phyloP scores from a whole-genome alignment of 2,113 vertebrate genomes.

The Scatophagus argus region DNA sequence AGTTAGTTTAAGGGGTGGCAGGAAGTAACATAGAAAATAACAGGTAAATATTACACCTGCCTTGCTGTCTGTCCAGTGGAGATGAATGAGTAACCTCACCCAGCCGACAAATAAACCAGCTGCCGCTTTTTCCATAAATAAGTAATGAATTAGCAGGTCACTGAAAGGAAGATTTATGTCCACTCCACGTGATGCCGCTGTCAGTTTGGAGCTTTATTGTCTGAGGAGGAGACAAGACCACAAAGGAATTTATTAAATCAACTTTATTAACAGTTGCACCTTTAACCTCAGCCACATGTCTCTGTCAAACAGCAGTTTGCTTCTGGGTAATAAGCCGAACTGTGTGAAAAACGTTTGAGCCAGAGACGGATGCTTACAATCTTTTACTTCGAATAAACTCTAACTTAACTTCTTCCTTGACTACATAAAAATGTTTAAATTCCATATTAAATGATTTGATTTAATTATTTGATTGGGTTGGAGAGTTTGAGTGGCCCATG shows the following conservation, averaged over 20 bases:
- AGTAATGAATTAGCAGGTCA: constrained; percentile 23
- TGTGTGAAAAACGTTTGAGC: not conserved
- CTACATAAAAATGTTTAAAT: not conserved
- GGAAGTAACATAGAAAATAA: not conserved
- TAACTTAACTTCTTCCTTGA: not conserved
- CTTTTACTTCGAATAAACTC: no score
- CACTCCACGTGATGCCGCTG: not conserved
- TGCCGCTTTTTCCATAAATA: constrained; percentile 29
- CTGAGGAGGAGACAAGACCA: not conserved
- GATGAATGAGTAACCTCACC: constrained; percentile 46
- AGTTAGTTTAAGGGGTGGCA: not conserved
- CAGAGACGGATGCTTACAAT: not conserved
- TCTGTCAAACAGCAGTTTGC: not conserved
- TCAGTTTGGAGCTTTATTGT: constrained; percentile 12
- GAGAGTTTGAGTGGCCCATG: not conserved
- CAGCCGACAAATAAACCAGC: constrained; percentile 42
- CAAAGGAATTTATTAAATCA: constrained; percentile 42
- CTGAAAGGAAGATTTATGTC: constrained; percentile 17
- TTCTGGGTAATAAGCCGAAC: not conserved
- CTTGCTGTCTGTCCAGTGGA: not conserved
- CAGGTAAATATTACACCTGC: constrained; percentile 17
- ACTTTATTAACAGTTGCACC: constrained; percentile 10
- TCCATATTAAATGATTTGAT: not conserved
- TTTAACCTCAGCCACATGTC: constrained; percentile 28
- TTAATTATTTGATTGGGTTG: not conserved